Evolutionary conservation across 1,140 invertebrate species (phyloP), one percentile per base, ranked within the genome.

Genomic region (Prorops nasuta): DNA sequence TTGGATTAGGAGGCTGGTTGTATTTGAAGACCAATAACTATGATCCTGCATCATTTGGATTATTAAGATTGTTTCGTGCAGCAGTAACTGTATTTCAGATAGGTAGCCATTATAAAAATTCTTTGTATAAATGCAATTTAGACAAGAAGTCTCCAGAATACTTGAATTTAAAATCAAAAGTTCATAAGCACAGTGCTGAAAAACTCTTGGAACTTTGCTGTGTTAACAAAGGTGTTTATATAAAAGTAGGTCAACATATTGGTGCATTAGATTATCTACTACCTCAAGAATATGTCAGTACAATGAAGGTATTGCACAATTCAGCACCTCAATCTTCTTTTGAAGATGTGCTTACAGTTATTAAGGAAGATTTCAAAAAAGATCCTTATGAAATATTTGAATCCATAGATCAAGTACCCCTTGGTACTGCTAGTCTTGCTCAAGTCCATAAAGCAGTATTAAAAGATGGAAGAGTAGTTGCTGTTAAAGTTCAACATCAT

Each of bases 161-260:
- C 66, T 64, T 78, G 49, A 57, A 79, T 41, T 54, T 84, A 44
- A 85, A 88, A 67, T 87, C 86, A 39, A 75, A 86, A 76, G 83
- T 86, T 48, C 96, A 99, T 72, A 78, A 81, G 67, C 83, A 90
- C 59, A 92, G 91, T 41, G 96, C 97, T 14, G 77, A 92, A 61
- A 86, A 87, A 72, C 77, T 99, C 21, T 76, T 98, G 16, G 81
- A 94, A 37, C 78, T 99, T 58, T 98, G 95, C 64, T 89, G 86
- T 76, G 81, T 81, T 9, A 99, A 99, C 79, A 94, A 93, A 74
- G 97, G 97, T 17, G 94, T 94, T 21, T 99, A 98, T 72, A 95
- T 99, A 38, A 99, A 98, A 83, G 79, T 84, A 49, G 94, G 97
- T 3, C 97, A 99, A 74, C 96, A 99, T 74, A 84, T 99, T 51